These are phyloP conservation scores for Drosophila falleni DNA, from an alignment of 2,888 invertebrate genomes.

Conservation along the genomic window DNA sequence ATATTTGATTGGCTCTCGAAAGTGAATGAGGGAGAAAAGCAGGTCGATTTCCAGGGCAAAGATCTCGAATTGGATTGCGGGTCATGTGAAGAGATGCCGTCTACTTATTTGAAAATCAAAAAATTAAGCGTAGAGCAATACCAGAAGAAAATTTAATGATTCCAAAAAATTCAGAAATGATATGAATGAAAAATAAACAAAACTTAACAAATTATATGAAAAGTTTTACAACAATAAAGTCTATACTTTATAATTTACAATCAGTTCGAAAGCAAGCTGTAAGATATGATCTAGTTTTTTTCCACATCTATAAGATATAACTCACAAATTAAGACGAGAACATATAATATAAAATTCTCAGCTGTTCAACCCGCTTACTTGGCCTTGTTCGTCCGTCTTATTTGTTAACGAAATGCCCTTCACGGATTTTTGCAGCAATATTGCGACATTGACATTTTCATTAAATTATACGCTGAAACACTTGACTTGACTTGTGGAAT, in stretches of 20 bases:
- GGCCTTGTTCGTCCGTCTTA: constrained; percentile 15
- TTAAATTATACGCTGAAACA: constrained; percentile 43
- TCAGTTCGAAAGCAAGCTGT: not conserved
- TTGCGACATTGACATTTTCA: constrained; percentile 70
- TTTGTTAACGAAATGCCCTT: constrained; percentile 27
- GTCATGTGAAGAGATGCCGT: constrained; percentile 12
- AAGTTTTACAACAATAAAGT: not conserved
- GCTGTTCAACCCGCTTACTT: not conserved
- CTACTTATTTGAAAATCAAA: not conserved
- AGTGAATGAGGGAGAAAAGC: constrained; percentile 22
- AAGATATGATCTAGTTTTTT: not conserved
- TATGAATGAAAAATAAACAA: too few relatives aligned
- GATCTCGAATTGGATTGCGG: constrained; percentile 23
- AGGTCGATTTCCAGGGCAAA: constrained; percentile 24
- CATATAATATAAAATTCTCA: not conserved
- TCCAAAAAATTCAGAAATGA: too few relatives aligned
- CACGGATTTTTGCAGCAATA: constrained; percentile 31
- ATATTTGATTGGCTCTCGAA: constrained; percentile 69
- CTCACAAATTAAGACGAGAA: not conserved
- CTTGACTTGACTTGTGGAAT: constrained; percentile 11
- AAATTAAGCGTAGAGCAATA: not conserved
- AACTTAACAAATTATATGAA: not conserved
- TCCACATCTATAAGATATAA: not conserved
- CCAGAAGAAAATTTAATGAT: not conserved
- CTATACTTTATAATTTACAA: not conserved